Base-by-base conservation (phyloP, 2,888 invertebrate species). In the Paralinhomoeus sp. region DNA sequence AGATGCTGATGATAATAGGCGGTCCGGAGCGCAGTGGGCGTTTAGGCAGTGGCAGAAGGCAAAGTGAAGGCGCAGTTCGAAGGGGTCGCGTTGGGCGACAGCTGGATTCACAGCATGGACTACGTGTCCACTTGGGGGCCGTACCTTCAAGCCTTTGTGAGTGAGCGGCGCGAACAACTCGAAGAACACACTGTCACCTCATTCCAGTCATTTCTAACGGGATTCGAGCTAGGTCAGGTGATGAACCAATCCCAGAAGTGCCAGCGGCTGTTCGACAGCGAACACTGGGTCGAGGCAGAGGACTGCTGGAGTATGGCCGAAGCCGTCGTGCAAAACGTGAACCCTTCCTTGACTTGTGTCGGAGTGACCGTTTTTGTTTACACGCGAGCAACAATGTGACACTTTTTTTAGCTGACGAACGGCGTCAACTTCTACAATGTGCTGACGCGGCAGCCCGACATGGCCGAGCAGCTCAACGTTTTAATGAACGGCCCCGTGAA, bases 101-200 rank as follows among this genome's bases (percentile, higher is more conserved):
- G 83, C 0, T 85, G 84, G 84, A 79, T 84, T 48, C 78, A 78
- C 1, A 82, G 84, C 0, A 72, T 82, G 42, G 82, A 84, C 58
- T 76, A 78, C 0, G 78, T 80, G 0, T 64, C 78, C 31, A 75
- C 78, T 0, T 85, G 83, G 83, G 13, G 15, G 3, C 12, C 12
- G 9, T 37, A 7, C n/a, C 48, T 52, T 45, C 47, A 55, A 53
- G 51, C 53, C 13, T 55, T 49, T 44, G 48, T 56, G 21, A 52
- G 53, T n/a, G n/a, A n/a, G n/a, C n/a, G n/a, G n/a, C n/a, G n/a
- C n/a, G n/a, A n/a, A n/a, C n/a, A n/a, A n/a, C n/a, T n/a, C n/a
- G n/a, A n/a, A n/a, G n/a, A n/a, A n/a, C n/a, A n/a, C n/a, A n/a
- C n/a, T n/a, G n/a, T n/a, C n/a, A n/a, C n/a, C n/a, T n/a, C n/a